Conservation (phyloP, 2,797 vertebrate genomes). For the Triplophysa bombifrons region DNA sequence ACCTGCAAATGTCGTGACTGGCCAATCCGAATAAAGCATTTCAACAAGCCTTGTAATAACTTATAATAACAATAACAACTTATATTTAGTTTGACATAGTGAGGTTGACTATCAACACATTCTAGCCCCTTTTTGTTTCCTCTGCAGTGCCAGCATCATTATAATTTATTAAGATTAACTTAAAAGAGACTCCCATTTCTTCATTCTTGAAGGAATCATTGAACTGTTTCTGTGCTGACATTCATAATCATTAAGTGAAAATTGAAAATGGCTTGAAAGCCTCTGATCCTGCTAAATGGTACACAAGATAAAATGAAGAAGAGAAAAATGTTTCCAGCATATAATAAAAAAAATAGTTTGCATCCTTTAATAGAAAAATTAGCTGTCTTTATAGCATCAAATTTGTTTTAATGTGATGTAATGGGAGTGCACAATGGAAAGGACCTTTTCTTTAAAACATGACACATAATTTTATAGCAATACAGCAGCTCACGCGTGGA, state of each 20-base stretch:
- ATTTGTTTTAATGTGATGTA: background rate
- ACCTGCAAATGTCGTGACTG: too few species aligned
- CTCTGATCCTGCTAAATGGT: slow-evolving; percentile 8
- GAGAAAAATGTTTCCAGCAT: slow-evolving; percentile 1
- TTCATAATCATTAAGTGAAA: slow-evolving; percentile 26
- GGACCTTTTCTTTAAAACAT: background rate
- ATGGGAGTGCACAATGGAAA: background rate
- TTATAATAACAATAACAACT: background rate
- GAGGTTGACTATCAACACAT: background rate
- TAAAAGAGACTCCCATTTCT: slow-evolving; percentile 7
- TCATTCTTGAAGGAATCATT: slow-evolving; percentile 21
- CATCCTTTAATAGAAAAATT: background rate
- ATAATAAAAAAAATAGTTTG: background rate
- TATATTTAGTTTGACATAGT: background rate
- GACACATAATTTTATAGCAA: background rate
- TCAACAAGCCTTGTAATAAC: too few species aligned
- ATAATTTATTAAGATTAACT: slow-evolving; percentile 15
- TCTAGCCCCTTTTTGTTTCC: background rate
- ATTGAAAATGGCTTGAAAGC: slow-evolving; percentile 31
- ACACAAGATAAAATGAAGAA: slow-evolving; percentile 10
- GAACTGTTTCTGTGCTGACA: slow-evolving; percentile 9
- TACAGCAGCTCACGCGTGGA: background rate
- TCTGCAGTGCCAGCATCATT: background rate
- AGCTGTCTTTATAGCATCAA: too few species aligned
- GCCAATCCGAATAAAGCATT: too few species aligned